Evolutionary conservation across 1,140 invertebrate genomes (phyloP).

Genomic region (Elymnias hypermnestra): DNA sequence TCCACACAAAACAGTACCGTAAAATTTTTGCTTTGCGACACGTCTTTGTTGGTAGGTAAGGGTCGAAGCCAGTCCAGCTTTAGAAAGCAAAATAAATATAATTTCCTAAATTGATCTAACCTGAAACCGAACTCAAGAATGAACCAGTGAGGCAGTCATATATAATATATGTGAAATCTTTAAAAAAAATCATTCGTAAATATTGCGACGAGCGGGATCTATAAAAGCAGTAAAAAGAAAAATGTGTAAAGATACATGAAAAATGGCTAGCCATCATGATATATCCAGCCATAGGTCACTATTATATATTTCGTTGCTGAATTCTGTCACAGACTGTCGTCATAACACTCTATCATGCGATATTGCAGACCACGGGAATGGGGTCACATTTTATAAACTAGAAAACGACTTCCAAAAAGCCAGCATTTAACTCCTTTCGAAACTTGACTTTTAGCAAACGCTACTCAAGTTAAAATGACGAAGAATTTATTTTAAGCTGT

Average conservation of each 20-base stretch:
- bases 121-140: too few species aligned
- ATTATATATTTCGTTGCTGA: constrained; percentile 10
- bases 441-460: not conserved
- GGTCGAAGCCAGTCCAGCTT: too few species aligned
- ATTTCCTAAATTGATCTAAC: too few species aligned
- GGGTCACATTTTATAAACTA: constrained; percentile 5
- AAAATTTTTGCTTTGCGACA: too few species aligned
- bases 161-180: too few species aligned
- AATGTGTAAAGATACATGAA: not conserved
- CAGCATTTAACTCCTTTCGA: not conserved
- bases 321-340: constrained; percentile 9
- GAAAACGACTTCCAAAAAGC: not conserved
- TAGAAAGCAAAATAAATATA: too few species aligned
- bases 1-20: too few species aligned
- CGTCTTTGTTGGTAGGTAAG: too few species aligned
- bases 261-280: not conserved
- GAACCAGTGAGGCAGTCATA: too few species aligned
- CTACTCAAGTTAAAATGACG: not conserved
- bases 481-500: not conserved
- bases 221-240: not conserved
- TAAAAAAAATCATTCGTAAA: too few species aligned
- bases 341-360: constrained; percentile 4
- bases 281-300: constrained; percentile 2
- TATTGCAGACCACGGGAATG: constrained; percentile 7
- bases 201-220: too few species aligned